These are phyloP conservation scores for Orthosia gracilis DNA, from an alignment of 2,888 invertebrate genomes.

Conservation along the genomic window DNA sequence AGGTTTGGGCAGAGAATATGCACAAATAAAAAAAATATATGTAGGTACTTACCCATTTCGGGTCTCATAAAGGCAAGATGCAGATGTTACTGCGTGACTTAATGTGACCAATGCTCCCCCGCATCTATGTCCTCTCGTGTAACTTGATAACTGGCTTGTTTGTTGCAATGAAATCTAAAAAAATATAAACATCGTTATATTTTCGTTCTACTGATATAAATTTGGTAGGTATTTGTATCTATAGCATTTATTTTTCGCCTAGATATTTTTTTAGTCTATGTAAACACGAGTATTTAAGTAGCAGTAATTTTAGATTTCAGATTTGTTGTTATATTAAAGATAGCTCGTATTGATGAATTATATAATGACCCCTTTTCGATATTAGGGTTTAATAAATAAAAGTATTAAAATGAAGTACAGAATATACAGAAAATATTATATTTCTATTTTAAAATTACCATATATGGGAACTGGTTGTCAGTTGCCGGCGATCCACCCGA, in stretches of 20 bases:
- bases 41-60: conserved; percentile 54
- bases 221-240: not conserved
- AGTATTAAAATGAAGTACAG: no score
- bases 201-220: not conserved
- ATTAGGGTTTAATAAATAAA: no score
- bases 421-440: no score
- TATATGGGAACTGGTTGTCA: not conserved
- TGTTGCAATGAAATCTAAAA: conserved; percentile 70
- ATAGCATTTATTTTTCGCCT: not conserved
- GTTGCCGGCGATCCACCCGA: not conserved
- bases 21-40: not conserved
- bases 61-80: conserved; percentile 60
- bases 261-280: no score
- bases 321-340: no score
- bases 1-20: no score
- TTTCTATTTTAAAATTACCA: conserved; percentile 7
- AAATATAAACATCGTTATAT: not conserved
- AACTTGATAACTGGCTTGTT: conserved; percentile 15
- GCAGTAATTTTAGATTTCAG: no score
- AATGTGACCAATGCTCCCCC: conserved; percentile 70
- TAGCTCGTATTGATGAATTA: no score
- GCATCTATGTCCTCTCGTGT: conserved; percentile 66
- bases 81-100: conserved; percentile 68
- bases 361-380: no score
- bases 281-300: no score